Base-by-base conservation (phyloP, 2,888 invertebrate genomes). In the Phortica okadai region DNA sequence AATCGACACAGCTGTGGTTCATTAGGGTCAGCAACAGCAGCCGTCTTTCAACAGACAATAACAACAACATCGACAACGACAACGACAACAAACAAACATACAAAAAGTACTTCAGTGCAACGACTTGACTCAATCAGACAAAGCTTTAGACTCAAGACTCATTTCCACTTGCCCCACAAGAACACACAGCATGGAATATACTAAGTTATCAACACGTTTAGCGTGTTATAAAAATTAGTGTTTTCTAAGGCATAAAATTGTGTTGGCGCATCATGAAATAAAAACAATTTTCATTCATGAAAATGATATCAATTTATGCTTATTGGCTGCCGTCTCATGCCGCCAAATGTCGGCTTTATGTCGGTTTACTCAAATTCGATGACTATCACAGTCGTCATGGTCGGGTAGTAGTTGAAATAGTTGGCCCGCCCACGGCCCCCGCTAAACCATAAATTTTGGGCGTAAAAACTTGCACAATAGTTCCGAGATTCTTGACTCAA, bases 171-270 rank as follows among this genome's bases (percentile, higher is more conserved):
- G 50, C 50, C 14, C 33, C 33, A 33, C 33, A 33, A 33, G 33
- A 33, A 33, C 33, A 33, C 50, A 16, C 21, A 21, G 58, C 58
- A 21, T 4, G 16, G 62, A 4, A 7, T 16, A 4, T 42, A 41
- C 14, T 16, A 41, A 66, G 41, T 66, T 66, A 66, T 66, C 66
- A 66, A 33, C n/a, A 66, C 69, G 77, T 75, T 88, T 85, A 80
- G 88, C 82, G 85, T 79, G 76, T 82, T 79, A 82, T 85, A 87
- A 88, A 88, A 85, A 87, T 88, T 88, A 85, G 87, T 79, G 66
- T 41, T 66, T 66, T 80, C 77, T 25, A 62, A 62, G 79, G 81
- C 80, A 85, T 88, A 80, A 83, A 83, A 84, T 82, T 83, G 78
- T 78, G 75, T 74, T 54, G 77, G 58, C 76, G 73, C 44, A 14